Evolutionary conservation across 2,797 vertebrate species (phyloP).

Genomic region (Saxicola maurus): DNA sequence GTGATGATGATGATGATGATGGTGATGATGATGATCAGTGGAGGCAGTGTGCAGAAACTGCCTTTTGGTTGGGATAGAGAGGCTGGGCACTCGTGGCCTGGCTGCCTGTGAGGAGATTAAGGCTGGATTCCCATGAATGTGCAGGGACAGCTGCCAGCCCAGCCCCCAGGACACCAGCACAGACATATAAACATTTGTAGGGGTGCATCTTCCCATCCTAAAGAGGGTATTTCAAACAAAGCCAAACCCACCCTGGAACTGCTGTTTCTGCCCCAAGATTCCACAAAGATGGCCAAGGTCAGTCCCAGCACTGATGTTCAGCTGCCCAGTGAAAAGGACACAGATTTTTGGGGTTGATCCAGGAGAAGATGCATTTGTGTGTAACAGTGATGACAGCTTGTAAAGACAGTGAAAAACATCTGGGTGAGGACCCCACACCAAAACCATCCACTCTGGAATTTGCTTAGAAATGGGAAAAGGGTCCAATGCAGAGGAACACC

Average conservation of each 20-base stretch:
- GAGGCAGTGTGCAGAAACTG: not conserved
- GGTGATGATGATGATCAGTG: no score
- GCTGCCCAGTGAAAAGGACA: not conserved
- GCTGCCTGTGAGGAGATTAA: not conserved
- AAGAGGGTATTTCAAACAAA: not conserved
- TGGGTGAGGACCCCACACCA: not conserved
- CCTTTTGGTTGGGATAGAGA: not conserved
- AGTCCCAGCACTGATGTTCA: not conserved
- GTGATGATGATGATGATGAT: no score
- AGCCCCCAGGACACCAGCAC: not conserved
- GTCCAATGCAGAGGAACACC: not conserved
- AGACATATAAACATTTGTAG: not conserved
- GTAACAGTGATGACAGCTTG: not conserved
- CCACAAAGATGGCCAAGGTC: not conserved
- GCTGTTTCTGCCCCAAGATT: not conserved
- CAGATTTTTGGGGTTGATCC: not conserved
- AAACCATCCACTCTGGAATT: not conserved
- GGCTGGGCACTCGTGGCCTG: not conserved
- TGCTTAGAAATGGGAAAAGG: not conserved
- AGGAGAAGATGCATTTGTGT: rapidly evolving
- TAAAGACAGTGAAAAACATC: not conserved
- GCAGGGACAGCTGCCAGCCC: not conserved
- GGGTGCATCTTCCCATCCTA: not conserved
- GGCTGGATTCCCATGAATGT: not conserved
- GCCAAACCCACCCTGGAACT: not conserved